Conservation (phyloP, 2,797 vertebrate genomes). For the Paguma larvata region DNA sequence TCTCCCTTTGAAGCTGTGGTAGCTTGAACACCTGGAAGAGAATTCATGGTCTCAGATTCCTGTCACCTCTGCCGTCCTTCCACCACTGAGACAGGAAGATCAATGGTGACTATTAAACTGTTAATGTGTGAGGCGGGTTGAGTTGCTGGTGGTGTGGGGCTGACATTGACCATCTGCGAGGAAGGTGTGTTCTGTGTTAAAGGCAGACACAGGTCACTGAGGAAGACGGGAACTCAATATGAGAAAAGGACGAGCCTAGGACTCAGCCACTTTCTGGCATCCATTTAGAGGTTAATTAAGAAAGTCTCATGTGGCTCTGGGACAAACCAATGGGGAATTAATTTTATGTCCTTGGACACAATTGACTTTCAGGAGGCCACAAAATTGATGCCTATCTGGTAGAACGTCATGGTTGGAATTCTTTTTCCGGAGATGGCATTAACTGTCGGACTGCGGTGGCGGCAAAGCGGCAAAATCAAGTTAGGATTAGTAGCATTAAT, state of each 20-base stretch:
- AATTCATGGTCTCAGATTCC: neutral
- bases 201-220: neutral
- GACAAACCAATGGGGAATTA: neutral
- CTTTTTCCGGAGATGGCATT: neutral
- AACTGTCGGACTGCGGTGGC: neutral
- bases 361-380: neutral
- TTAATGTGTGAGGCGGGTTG: neutral
- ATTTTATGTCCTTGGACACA: neutral
- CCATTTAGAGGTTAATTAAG: neutral
- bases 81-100: neutral
- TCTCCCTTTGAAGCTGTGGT: neutral
- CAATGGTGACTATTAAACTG: neutral
- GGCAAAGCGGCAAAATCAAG: neutral
- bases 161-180: neutral
- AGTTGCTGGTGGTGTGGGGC: neutral
- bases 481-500: neutral
- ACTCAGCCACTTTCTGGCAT: neutral
- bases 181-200: neutral
- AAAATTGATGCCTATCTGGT: neutral
- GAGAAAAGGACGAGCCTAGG: neutral
- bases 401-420: neutral
- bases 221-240: neutral
- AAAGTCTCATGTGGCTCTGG: neutral
- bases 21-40: neutral
- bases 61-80: neutral